Base-by-base conservation (phyloP, 2,888 invertebrate genomes). In the Metopia argyrocephala region DNA sequence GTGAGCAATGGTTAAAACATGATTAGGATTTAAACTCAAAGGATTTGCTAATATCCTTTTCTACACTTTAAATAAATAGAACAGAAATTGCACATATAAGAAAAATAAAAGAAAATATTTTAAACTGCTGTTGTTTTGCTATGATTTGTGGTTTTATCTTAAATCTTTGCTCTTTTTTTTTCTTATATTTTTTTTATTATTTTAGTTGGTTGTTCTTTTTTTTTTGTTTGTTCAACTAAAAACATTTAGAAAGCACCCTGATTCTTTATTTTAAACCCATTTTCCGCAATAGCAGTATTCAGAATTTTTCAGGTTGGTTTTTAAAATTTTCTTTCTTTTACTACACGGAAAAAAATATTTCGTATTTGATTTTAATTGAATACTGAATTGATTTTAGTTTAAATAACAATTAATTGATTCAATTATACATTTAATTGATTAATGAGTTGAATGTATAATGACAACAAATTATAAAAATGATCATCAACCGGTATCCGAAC, bases 61-160 rank as follows among this genome's bases (percentile, higher is more conserved):
- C n/a, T n/a, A n/a, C n/a, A n/a, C n/a, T n/a, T n/a, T n/a, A 9
- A 18, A 45, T 56, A 71, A 25, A 12, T 74, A 45, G 12, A 57
- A 65, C 4, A 23, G 56, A 66, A n/a, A 50, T 75, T 70, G 69
- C 65, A 75, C 65, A 31, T 12, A 46, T 12, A 27, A 21, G 31
- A 75, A 52, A 15, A 18, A 50, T n/a, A n/a, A n/a, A n/a, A n/a
- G 28, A 48, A 46, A 62, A 27, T 4, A n/a, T n/a, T 45, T 62
- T 28, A 23, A 50, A 9, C 64, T 23, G 50, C 12, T 56, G 31
- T 52, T 78, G 48, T 70, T 80, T 80, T 64, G 69, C 54, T 50
- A 23, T 61, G 74, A 81, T 78, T 81, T 81, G 78, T 25, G 74
- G 62, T 81, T 81, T 78, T 70, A 70, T 70, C 74, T 78, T 15